These are phyloP conservation scores for Anabacerthia variegaticeps DNA, from an alignment of 2,797 vertebrate genomes.

Conservation along the genomic window DNA sequence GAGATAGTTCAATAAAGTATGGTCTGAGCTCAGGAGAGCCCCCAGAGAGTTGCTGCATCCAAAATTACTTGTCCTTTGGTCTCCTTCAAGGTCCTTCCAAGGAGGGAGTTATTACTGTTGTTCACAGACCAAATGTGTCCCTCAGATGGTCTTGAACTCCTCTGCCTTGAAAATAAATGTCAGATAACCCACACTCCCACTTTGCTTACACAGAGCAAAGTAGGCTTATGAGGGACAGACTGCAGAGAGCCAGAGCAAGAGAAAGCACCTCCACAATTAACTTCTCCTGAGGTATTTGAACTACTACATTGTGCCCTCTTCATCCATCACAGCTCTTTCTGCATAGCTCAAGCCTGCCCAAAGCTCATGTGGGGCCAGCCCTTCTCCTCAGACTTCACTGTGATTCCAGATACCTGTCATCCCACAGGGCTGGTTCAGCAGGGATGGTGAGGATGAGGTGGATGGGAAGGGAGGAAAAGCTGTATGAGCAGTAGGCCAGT, in stretches of 20 bases:
- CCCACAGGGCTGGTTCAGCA: background rate
- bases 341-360: background rate
- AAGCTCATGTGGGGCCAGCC: background rate
- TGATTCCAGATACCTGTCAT: background rate
- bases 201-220: rapidly evolving
- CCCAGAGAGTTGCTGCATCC: background rate
- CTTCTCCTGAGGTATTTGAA: background rate
- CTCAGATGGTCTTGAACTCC: background rate
- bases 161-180: background rate
- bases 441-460: background rate
- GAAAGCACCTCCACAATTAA: background rate
- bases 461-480: background rate
- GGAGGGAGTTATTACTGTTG: background rate
- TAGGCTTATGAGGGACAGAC: background rate
- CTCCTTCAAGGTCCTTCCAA: background rate
- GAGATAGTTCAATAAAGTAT: background rate
- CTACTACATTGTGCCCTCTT: rapidly evolving
- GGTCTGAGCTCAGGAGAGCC: background rate
- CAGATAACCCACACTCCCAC: background rate
- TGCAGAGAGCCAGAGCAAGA: background rate
- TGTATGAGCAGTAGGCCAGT: background rate
- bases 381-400: background rate
- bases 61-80: background rate
- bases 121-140: background rate
- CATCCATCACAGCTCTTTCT: background rate